Evolutionary conservation across 2,113 vertebrate genomes (phyloP).

Genomic region (Neodontobutis hainanensis): DNA sequence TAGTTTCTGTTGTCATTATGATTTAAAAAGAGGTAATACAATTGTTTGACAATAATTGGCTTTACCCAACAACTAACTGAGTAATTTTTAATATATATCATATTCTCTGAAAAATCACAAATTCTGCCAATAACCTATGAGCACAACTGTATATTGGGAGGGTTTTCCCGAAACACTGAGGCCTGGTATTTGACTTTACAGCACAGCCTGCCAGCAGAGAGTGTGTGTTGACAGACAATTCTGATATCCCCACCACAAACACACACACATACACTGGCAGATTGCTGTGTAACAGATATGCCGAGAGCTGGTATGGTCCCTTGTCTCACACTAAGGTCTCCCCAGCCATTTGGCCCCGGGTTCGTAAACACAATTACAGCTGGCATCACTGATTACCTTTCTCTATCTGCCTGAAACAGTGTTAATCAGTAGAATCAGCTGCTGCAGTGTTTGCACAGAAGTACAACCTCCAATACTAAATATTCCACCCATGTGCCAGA

Average conservation of each 20-base stretch:
- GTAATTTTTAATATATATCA: too few species aligned
- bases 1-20: too few species aligned
- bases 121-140: too few species aligned
- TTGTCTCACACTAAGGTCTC: slow-evolving; percentile 15
- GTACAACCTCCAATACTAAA: slow-evolving; percentile 24
- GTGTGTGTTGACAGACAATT: slow-evolving; percentile 56
- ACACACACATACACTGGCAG: slow-evolving; percentile 34
- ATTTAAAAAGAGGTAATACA: too few species aligned
- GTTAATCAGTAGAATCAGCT: slow-evolving; percentile 36
- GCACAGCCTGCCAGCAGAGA: slow-evolving; percentile 36
- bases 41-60: too few species aligned
- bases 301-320: slow-evolving; percentile 14
- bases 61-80: too few species aligned
- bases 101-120: too few species aligned
- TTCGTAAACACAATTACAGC: slow-evolving; percentile 36
- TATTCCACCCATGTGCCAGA: not conserved
- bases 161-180: not conserved
- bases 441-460: slow-evolving; percentile 10
- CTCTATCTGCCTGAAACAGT: slow-evolving; percentile 18
- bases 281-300: slow-evolving; percentile 39
- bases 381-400: slow-evolving; percentile 33
- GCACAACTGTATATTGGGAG: too few species aligned
- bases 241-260: slow-evolving; percentile 52
- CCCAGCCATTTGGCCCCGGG: slow-evolving; percentile 13
- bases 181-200: not conserved